Conservation (phyloP, 2,888 invertebrate species). For the Epistrophe grossulariae region DNA sequence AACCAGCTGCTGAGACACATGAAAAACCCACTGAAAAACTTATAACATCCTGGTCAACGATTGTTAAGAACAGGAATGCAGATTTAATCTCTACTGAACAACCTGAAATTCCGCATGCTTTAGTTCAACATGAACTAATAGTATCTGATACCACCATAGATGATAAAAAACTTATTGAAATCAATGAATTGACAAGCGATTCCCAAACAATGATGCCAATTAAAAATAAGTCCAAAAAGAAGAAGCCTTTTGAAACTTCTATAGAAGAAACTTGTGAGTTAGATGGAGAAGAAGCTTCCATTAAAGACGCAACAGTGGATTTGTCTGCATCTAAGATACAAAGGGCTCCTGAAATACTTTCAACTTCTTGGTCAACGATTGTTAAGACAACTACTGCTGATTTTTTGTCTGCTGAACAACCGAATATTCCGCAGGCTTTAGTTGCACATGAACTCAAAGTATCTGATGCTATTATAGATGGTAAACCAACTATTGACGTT, state of each 20-base stretch:
- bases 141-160: neutral
- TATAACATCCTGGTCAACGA: neutral
- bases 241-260: neutral
- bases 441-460: too few relatives aligned
- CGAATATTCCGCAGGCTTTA: conserved; percentile 57
- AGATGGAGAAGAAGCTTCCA: too few relatives aligned
- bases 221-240: conserved; percentile 17
- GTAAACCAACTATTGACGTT: neutral
- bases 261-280: neutral
- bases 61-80: neutral
- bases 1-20: neutral
- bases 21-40: neutral
- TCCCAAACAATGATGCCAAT: neutral
- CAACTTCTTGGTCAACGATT: conserved; percentile 56
- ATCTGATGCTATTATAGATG: neutral
- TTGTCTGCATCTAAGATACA: neutral
- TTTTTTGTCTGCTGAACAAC: conserved; percentile 77
- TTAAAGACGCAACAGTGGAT: too few relatives aligned
- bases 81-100: conserved; percentile 77
- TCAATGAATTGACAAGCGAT: too few relatives aligned
- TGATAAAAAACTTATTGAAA: neutral
- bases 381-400: conserved; percentile 76
- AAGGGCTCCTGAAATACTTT: neutral
- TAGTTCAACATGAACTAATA: neutral
- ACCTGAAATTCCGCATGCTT: conserved; percentile 47